Evolutionary conservation across 1,140 invertebrate species (phyloP), one percentile per base, ranked within the genome.

Genomic region (Drosophila simulans): DNA sequence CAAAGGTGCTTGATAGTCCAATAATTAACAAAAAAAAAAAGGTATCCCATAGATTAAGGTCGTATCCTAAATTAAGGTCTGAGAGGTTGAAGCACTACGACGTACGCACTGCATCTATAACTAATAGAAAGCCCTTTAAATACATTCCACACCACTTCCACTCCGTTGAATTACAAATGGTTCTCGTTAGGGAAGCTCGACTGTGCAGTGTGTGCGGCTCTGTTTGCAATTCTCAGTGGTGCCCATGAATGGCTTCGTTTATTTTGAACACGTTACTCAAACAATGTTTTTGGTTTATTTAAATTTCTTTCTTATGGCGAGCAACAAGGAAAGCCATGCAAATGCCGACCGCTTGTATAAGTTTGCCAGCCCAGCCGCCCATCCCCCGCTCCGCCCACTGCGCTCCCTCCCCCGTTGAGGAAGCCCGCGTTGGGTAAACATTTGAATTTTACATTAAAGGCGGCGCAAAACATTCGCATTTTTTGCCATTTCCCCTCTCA

Each of bases 271-370:
- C 83, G 84, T 88, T 88, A 89, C 83, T 88, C 83, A 88, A 88
- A 88, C 83, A 88, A 89, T 88, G 83, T 88, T 83, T 88, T 88
- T 83, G 84, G 84, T 88, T 88, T 88, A 88, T 88, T 88, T 88
- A 88, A 88, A 88, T 88, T 88, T 88, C 83, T 88, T 88, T 88
- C 84, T 88, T 88, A 88, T 66, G 78, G 58, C 80, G 39, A 71
- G 58, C 80, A 51, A 85, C 77, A 80, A 80, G 71, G 80, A 77
- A 88, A 88, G 84, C 84, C 84, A 83, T 83, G 83, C 83, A 88
- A 88, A 88, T 88, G 84, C 83, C 75, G 59, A 49, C 64, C 77
- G 60, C 62, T 77, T 76, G 80, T 84, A 85, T 84, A 84, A 84
- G 77, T 76, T 54, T 53, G 27, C 42, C 48, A 25, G 12, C 11